Evolutionary conservation across 2,113 vertebrate genomes (phyloP).

Genomic region (Muntiacus reevesi): DNA sequence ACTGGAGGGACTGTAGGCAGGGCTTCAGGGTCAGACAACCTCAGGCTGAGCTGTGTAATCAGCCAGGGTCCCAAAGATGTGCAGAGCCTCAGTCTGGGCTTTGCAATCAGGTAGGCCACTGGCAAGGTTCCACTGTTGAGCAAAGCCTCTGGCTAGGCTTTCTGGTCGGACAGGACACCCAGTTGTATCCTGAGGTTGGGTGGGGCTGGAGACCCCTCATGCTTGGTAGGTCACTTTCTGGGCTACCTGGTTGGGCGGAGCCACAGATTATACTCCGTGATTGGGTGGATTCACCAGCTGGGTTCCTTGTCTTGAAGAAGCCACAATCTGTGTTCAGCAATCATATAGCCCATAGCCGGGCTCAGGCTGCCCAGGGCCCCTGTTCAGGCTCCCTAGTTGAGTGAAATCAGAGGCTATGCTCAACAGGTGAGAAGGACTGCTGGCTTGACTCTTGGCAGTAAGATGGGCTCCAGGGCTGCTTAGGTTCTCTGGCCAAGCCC

Average conservation of each 20-base stretch:
- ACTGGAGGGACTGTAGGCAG: neutral
- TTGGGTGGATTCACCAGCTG: neutral
- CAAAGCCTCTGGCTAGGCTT: neutral
- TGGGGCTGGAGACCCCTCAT: neutral
- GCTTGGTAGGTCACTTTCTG: neutral
- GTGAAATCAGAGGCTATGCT: neutral
- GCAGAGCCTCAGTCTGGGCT: neutral
- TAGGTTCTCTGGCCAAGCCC: neutral
- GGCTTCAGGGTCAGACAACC: neutral
- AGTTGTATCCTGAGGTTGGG: rapidly evolving
- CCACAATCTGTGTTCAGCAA: neutral
- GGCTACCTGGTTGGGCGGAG: neutral
- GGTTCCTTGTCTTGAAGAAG: neutral
- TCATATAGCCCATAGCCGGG: neutral
- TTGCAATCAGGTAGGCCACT: neutral
- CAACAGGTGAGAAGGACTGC: neutral
- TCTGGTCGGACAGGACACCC: neutral
- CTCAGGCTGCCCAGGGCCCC: neutral
- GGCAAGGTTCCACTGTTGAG: neutral
- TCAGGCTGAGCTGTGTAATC: neutral
- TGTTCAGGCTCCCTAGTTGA: neutral
- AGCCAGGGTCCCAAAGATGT: too few species aligned
- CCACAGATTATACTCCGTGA: neutral
- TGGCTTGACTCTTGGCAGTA: neutral
- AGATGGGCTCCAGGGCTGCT: neutral